These are phyloP conservation scores for Leptothorax acervorum DNA, from an alignment of 2,888 invertebrate species.

Conservation along the genomic window DNA sequence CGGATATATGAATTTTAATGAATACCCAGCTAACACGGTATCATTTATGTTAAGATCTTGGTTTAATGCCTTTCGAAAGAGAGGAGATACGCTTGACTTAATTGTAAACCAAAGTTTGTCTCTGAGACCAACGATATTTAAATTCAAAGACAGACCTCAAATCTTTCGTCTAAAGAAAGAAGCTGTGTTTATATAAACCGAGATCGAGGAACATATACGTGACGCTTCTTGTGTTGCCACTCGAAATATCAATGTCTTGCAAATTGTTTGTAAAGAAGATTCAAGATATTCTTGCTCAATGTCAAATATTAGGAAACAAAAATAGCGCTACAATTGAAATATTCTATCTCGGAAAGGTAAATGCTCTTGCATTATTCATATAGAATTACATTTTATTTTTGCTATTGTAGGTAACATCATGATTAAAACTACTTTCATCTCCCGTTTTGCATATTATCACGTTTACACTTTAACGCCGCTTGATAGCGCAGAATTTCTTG, in stretches of 20 bases:
- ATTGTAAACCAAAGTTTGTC: not conserved
- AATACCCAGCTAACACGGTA: not conserved
- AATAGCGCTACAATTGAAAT: not conserved
- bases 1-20: slow-evolving; percentile 17
- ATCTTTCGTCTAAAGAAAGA: not conserved
- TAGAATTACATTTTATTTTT: slow-evolving; percentile 27
- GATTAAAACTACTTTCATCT: slow-evolving; percentile 37
- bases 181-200: not conserved
- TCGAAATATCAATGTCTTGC: not conserved
- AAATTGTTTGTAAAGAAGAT: not conserved
- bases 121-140: not conserved
- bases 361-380: slow-evolving; percentile 12
- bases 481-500: slow-evolving; percentile 2
- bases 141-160: not conserved
- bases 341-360: not conserved
- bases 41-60: slow-evolving; percentile 19
- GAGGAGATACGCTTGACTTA: not conserved
- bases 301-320: not conserved
- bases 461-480: slow-evolving; percentile 31
- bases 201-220: not conserved
- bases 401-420: slow-evolving; percentile 4
- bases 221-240: not conserved
- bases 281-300: not conserved
- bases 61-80: not conserved
- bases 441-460: slow-evolving; percentile 14